Conservation (phyloP, 1,140 invertebrate genomes). For the Chironomus tepperi region DNA sequence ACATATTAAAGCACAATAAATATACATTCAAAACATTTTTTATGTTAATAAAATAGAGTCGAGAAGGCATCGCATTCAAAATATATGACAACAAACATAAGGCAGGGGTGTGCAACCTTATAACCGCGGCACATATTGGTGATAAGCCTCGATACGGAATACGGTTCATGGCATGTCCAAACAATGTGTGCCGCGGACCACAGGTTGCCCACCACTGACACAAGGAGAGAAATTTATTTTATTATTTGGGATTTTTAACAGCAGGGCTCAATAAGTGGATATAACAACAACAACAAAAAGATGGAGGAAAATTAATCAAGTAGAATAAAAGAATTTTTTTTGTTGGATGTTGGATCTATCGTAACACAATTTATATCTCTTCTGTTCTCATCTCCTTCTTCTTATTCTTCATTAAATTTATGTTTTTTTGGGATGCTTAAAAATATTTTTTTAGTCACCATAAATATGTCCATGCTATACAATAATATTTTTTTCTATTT, state of each 20-base stretch:
- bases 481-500: no score
- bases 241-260: background rate
- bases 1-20: slow-evolving; percentile 22
- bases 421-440: background rate
- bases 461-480: background rate
- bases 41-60: slow-evolving; percentile 20
- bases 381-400: background rate
- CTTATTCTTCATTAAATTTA: background rate
- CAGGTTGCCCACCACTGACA: no score
- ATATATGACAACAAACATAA: slow-evolving; percentile 19
- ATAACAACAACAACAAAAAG: background rate
- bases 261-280: background rate
- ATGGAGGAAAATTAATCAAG: slow-evolving; percentile 8
- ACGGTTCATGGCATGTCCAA: no score
- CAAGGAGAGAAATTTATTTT: background rate
- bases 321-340: background rate
- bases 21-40: slow-evolving; percentile 16
- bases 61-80: background rate
- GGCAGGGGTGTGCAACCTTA: no score
- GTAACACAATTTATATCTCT: background rate
- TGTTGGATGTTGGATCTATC: background rate
- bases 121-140: no score
- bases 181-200: no score
- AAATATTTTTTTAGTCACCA: background rate
- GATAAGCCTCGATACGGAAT: no score